These are phyloP conservation scores for Apocrypta bakeri DNA, from an alignment of 1,140 invertebrate genomes.

Conservation along the genomic window DNA sequence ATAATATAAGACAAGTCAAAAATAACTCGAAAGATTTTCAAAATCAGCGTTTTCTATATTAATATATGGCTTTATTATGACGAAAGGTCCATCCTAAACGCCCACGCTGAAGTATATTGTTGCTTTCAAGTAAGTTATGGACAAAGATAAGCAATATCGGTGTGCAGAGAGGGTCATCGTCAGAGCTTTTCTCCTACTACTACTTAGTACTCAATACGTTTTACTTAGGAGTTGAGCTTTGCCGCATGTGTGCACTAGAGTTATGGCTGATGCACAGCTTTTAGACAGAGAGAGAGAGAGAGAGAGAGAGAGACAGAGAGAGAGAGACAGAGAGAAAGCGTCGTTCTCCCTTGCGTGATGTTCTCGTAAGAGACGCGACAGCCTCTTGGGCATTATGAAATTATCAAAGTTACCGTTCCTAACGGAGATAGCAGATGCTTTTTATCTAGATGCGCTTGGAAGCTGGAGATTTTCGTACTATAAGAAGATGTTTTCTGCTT, in stretches of 20 bases:
- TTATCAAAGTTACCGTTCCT: slow-evolving; percentile 9
- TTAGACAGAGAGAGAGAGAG: background rate
- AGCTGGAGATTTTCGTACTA: background rate
- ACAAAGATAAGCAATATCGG: slow-evolving; percentile 46
- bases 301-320: background rate
- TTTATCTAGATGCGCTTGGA: background rate
- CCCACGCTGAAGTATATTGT: slow-evolving; percentile 59
- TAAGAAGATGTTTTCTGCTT: no score
- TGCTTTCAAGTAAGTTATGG: slow-evolving; percentile 60
- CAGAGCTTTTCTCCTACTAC: slow-evolving; percentile 58
- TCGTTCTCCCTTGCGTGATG: no score
- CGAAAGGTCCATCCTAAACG: background rate
- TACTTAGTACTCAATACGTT: slow-evolving; percentile 66
- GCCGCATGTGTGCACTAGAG: slow-evolving; percentile 43
- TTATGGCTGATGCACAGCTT: background rate
- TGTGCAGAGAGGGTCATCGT: background rate
- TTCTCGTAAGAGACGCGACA: no score
- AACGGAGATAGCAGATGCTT: background rate
- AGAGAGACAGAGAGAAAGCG: no score
- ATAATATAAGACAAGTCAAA: no score
- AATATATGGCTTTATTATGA: slow-evolving; percentile 36
- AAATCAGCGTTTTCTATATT: no score
- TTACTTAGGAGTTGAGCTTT: slow-evolving; percentile 58
- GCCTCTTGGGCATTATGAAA: background rate
- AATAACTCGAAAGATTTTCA: no score